These are phyloP conservation scores for Pseudochaenichthys georgianus DNA, from an alignment of 2,797 vertebrate genomes.

Conservation along the genomic window DNA sequence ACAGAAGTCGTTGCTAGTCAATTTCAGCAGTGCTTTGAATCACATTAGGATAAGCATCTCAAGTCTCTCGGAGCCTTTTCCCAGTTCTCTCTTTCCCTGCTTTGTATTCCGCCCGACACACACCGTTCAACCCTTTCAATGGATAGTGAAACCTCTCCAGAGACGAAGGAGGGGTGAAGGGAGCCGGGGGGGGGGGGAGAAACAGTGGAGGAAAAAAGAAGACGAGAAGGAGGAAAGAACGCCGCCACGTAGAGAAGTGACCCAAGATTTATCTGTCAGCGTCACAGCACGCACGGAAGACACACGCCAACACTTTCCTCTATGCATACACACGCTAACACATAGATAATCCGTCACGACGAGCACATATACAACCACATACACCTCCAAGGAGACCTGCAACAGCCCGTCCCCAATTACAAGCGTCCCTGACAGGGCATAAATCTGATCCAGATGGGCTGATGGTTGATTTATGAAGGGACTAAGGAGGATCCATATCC, in stretches of 20 bases:
- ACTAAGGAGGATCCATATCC: constrained; percentile 67
- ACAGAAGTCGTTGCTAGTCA: constrained; percentile 56
- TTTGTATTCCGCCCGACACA: constrained; percentile 62
- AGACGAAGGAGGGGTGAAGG: constrained; percentile 30
- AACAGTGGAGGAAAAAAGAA: constrained; percentile 11
- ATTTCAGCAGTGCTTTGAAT: constrained; percentile 69
- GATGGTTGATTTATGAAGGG: constrained; percentile 78
- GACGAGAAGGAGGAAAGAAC: constrained; percentile 20
- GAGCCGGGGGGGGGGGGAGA: constrained; percentile 14
- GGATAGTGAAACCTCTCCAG: constrained; percentile 88
- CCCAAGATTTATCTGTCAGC: constrained; percentile 58
- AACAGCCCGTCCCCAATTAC: constrained; percentile 72
- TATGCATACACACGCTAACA: constrained; percentile 20
- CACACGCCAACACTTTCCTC: constrained; percentile 16
- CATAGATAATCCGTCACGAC: constrained; percentile 16
- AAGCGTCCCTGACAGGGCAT: constrained; percentile 74
- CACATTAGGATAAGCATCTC: constrained; percentile 74
- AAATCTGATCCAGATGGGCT: constrained; percentile 79
- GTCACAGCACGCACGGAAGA: constrained; percentile 23
- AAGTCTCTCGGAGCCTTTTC: constrained; percentile 47
- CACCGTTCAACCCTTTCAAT: constrained; percentile 43
- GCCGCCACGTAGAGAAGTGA: constrained; percentile 23
- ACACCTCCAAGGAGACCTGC: constrained; percentile 50
- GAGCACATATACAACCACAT: constrained; percentile 10
- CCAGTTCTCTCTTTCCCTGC: constrained; percentile 35